Percentiles rank a stretch among this genome's conserved stretches.
These are phyloP conservation scores for Drosophila lacteicornis DNA, from an alignment of 1,140 invertebrate genomes.

Conservation along the genomic window DNA sequence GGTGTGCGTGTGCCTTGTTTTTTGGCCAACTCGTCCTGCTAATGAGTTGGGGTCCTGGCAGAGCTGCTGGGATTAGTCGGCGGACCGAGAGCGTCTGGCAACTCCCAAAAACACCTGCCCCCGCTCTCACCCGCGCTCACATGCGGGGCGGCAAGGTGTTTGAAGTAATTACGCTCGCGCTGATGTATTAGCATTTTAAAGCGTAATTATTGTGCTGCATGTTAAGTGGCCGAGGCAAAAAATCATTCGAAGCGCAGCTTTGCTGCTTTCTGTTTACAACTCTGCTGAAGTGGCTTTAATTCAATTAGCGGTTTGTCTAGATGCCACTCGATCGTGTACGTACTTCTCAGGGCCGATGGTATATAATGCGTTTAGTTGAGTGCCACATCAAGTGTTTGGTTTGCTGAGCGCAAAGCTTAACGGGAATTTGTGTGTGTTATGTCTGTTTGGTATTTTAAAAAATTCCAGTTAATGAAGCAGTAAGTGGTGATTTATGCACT, in stretches of 20 bases:
- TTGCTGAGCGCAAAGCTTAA: conserved; percentile 17
- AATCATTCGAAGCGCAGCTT: conserved; percentile 21
- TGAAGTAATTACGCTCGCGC: conserved; percentile 77
- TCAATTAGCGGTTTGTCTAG: conserved; percentile 68
- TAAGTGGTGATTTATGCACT: neutral
- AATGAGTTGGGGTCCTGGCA: conserved; percentile 54
- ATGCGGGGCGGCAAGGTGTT: conserved; percentile 61
- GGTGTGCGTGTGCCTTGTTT: conserved; percentile 24
- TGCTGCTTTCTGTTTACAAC: conserved; percentile 46
- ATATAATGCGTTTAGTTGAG: conserved; percentile 58
- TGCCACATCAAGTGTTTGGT: conserved; percentile 28
- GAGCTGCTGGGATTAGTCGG: conserved; percentile 45
- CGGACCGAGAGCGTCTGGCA: conserved; percentile 14
- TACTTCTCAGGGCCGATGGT: conserved; percentile 12
- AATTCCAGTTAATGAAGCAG: conserved; percentile 17
- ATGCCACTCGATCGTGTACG: conserved; percentile 30
- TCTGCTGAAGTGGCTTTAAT: conserved; percentile 67
- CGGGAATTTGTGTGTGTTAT: conserved; percentile 6
- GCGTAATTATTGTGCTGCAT: conserved; percentile 65
- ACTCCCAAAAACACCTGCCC: conserved; percentile 23
- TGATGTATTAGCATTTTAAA: conserved; percentile 79
- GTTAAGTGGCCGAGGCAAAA: conserved; percentile 42
- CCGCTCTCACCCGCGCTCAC: conserved; percentile 2
- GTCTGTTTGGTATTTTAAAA: conserved; percentile 7
- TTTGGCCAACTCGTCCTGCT: conserved; percentile 58